Evolutionary conservation across 2,797 vertebrate genomes (phyloP), one percentile per base, ranked within the genome.

Genomic region (Menidia menidia): DNA sequence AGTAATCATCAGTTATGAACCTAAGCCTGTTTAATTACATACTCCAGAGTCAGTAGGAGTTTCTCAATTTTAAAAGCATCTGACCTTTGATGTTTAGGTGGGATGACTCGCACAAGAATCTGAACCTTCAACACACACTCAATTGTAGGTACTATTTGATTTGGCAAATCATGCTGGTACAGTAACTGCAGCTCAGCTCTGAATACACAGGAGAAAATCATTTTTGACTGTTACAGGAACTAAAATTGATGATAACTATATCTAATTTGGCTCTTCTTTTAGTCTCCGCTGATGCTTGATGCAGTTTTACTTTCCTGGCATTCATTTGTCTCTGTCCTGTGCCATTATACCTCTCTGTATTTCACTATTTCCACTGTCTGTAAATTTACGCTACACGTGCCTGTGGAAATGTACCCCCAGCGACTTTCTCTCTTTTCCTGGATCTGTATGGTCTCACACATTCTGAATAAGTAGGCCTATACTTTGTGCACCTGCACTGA

Each of bases 341-440:
- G 85, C 86, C 89, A 90, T 86, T 64, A 69, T 74, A 60, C 73
- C 80, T 76, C 78, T 87, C 85, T 78, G 84, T 84, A 73, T 78
- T 81, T 81, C 73, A 75, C 66, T 60, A 53, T 84, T 85, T 83
- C 80, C 83, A 84, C 87, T 78, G 81, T 87, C 83, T 84, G 83
- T 92, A 86, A 90, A 86, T 83, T 80, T 91, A 77, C 61, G 81
- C 81, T 87, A 90, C 80, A 88, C 67, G 68, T 87, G 86, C 84
- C 90, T 91, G 92, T 90, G 88, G 87, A 87, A 90, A 87, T 83
- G 75, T 81, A 84, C 85, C 78, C 87, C 84, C 87, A 89, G 81
- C 71, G 64, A 85, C 84, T 80, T 81, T 78, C 84, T 85, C 80
- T 77, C 84, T 57, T 80, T 73, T 80, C 80, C 84, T 69, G 72